A percentile compares a stretch with the other conserved stretches of the same genome.
phyloP scores from a whole-genome alignment of 2,888 invertebrate genomes.

The Scaptodrosophila latifasciaeformis region DNA sequence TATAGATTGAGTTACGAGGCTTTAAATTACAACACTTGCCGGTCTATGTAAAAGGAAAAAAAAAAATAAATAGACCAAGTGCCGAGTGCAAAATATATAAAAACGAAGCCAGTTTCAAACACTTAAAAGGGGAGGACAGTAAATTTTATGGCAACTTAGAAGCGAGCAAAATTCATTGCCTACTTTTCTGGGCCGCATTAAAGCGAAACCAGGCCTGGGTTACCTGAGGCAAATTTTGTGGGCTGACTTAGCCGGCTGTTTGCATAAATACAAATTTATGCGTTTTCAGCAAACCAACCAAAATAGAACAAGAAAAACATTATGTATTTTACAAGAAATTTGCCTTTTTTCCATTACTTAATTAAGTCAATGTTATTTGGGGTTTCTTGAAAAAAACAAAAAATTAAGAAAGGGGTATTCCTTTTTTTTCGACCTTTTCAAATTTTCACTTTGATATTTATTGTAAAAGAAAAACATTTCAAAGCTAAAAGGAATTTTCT shows the following conservation, averaged over 20 bases:
- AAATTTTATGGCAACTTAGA: background rate
- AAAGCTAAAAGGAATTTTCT: slow-evolving; percentile 41
- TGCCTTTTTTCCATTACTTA: background rate
- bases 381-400: background rate
- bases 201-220: slow-evolving; percentile 11
- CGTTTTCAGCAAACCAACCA: background rate
- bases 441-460: too few species aligned
- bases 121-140: too few species aligned
- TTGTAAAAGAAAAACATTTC: too few species aligned
- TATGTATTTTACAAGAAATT: background rate
- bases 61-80: background rate
- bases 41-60: background rate
- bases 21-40: slow-evolving; percentile 40
- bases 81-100: too few species aligned
- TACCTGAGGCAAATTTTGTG: background rate
- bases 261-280: slow-evolving; percentile 1
- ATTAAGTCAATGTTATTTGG: background rate
- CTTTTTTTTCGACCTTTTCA: too few species aligned
- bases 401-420: too few species aligned
- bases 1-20: slow-evolving; percentile 54
- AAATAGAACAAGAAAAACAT: background rate
- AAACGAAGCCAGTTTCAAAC: too few species aligned
- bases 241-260: too few species aligned
- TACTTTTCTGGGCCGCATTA: slow-evolving; percentile 23
- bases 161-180: slow-evolving; percentile 26